Percentiles rank a stretch among this genome's conserved stretches.
These are phyloP conservation scores for Drosophila cognata DNA, from an alignment of 2,888 invertebrate species.

Conservation along the genomic window DNA sequence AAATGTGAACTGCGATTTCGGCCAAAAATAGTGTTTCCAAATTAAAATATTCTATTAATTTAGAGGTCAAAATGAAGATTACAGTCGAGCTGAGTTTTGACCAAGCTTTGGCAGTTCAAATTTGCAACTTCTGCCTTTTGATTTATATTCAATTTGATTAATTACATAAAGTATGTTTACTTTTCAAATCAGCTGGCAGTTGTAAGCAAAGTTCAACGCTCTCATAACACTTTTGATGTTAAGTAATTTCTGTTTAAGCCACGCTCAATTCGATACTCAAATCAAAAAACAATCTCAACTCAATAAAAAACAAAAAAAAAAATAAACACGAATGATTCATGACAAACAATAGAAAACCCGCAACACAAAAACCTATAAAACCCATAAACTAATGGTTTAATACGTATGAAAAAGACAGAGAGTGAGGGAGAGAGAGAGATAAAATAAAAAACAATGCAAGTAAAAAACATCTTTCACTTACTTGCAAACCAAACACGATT, in stretches of 20 bases:
- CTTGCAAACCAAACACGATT: constrained; percentile 15
- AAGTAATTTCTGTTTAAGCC: background rate
- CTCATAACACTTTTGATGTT: background rate
- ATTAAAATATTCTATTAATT: background rate
- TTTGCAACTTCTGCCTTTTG: background rate
- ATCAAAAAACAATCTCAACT: constrained; percentile 2
- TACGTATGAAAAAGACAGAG: constrained; percentile 11
- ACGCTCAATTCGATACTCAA: background rate
- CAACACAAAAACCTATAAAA: constrained; percentile 64
- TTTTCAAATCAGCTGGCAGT: background rate
- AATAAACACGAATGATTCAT: constrained; percentile 42
- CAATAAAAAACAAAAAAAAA: constrained; percentile 13
- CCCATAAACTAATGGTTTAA: constrained; percentile 12
- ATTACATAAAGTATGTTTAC: background rate
- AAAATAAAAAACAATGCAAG: constrained; percentile 12
- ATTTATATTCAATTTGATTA: background rate
- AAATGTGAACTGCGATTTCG: background rate
- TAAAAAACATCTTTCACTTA: constrained; percentile 63
- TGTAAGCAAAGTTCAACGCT: background rate
- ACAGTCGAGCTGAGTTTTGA: background rate
- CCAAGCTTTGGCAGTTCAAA: background rate
- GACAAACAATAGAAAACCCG: constrained; percentile 35
- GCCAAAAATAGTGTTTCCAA: background rate
- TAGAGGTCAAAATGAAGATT: background rate
- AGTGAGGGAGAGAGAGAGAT: constrained; percentile 4